Conservation (phyloP, 1,140 invertebrate genomes). For the Drosophila nikananu region DNA sequence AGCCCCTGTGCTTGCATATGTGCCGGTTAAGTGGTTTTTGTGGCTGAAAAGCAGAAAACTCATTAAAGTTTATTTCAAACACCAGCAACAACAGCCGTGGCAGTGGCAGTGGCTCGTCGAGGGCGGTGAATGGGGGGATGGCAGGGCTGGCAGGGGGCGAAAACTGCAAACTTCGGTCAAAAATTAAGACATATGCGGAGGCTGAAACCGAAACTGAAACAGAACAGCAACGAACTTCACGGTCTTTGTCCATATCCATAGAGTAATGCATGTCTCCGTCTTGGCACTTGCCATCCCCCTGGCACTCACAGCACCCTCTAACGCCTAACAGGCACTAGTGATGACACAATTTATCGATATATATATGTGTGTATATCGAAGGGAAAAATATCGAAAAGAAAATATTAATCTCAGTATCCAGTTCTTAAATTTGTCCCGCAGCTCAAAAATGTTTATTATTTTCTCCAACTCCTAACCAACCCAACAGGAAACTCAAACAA, state of each 20-base stretch:
- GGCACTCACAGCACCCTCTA: background rate
- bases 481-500: too few species aligned
- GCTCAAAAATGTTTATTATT: too few species aligned
- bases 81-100: conserved; percentile 45
- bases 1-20: conserved; percentile 59
- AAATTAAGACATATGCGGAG: conserved; percentile 69
- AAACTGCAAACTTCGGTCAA: conserved; percentile 57
- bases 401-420: too few species aligned
- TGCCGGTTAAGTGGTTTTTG: conserved; percentile 78
- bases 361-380: background rate
- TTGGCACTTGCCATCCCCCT: conserved; percentile 6
- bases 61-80: conserved; percentile 77
- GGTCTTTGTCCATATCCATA: conserved; percentile 17
- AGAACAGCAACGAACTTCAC: conserved; percentile 18
- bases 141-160: too few species aligned
- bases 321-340: background rate
- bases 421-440: too few species aligned
- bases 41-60: conserved; percentile 77
- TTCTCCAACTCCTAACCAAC: too few species aligned
- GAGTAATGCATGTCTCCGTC: conserved; percentile 42
- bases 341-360: background rate
- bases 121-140: background rate
- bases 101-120: background rate
- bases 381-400: too few species aligned
- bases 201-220: conserved; percentile 47